These are phyloP conservation scores for Semnornis frantzii DNA, from an alignment of 2,113 vertebrate genomes.

Conservation along the genomic window DNA sequence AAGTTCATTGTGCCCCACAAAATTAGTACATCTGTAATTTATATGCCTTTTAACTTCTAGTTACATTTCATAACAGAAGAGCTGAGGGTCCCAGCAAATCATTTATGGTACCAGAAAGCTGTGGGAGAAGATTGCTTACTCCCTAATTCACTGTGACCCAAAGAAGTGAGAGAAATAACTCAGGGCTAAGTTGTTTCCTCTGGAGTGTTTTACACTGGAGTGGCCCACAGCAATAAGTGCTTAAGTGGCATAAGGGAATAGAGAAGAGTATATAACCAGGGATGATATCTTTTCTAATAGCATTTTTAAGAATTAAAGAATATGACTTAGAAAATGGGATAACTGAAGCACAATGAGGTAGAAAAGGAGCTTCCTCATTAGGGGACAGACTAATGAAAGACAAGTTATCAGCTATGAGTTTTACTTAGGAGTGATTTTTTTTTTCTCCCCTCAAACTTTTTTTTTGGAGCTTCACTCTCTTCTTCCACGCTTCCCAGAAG, in stretches of 20 bases:
- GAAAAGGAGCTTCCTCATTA: conserved; percentile 71
- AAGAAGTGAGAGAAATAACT: conserved; percentile 72
- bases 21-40: conserved; percentile 58
- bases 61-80: conserved; percentile 53
- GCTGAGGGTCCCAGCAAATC: conserved; percentile 53
- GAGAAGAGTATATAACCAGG: conserved; percentile 68
- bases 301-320: conserved; percentile 75
- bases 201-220: conserved; percentile 62
- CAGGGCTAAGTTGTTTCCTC: conserved; percentile 72
- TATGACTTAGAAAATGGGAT: conserved; percentile 68
- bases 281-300: conserved; percentile 73
- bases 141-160: conserved; percentile 68
- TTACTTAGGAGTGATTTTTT: neutral
- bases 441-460: neutral
- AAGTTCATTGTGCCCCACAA: conserved; percentile 31
- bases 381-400: conserved; percentile 35
- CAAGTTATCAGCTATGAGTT: neutral
- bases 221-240: conserved; percentile 75
- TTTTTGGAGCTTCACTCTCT: neutral
- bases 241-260: conserved; percentile 74
- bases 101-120: conserved; percentile 63
- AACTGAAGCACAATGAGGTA: conserved; percentile 70
- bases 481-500: neutral
- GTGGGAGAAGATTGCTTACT: conserved; percentile 65
- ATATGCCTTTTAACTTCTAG: conserved; percentile 56